Conservation (phyloP, 1,140 invertebrate genomes). For the Eupristina koningsbergeri region DNA sequence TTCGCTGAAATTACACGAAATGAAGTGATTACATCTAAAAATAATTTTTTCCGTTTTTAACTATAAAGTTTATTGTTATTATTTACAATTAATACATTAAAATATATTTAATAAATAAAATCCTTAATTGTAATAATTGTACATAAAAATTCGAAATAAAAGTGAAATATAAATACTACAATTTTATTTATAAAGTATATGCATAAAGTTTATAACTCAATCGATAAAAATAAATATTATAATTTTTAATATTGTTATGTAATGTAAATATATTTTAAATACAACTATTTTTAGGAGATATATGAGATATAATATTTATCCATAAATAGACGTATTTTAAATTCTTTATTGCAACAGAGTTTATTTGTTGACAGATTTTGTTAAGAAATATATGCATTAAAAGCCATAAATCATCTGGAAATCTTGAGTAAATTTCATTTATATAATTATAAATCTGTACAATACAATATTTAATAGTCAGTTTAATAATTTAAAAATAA, state of each 20-base stretch:
- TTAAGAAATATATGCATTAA: too few relatives aligned
- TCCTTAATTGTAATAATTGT: too few relatives aligned
- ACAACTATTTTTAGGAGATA: too few relatives aligned
- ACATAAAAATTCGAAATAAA: too few relatives aligned
- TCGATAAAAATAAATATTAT: too few relatives aligned
- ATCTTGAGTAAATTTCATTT: not conserved
- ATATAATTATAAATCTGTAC: not conserved
- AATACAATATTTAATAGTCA: too few relatives aligned
- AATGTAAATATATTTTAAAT: too few relatives aligned
- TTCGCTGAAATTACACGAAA: constrained; percentile 19
- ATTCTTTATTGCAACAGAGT: not conserved
- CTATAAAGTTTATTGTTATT: not conserved
- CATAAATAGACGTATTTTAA: not conserved
- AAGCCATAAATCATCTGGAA: not conserved
- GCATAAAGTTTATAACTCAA: too few relatives aligned
- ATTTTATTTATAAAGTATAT: too few relatives aligned
- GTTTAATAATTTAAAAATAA: not conserved
- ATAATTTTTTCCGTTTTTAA: constrained; percentile 31
- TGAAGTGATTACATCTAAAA: constrained; percentile 27
- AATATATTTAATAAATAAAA: too few relatives aligned
- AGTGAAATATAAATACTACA: too few relatives aligned
- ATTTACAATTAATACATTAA: too few relatives aligned
- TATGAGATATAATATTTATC: not conserved
- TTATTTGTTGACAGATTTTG: not conserved
- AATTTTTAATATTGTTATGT: not conserved